Conservation (phyloP, 2,113 vertebrate genomes). For the Phrynosoma blainvillii region DNA sequence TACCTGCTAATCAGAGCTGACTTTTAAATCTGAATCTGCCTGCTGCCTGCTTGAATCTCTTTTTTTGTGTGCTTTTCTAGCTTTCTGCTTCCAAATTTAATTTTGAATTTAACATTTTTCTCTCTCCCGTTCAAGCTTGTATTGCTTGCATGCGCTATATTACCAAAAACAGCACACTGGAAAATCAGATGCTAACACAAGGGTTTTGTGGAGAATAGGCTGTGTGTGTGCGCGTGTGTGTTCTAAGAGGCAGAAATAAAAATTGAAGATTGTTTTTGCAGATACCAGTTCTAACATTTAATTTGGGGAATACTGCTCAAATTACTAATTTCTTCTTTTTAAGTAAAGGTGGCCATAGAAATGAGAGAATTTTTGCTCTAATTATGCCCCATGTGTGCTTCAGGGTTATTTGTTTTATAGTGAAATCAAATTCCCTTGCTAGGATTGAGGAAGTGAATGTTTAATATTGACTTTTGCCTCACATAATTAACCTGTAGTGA, state of each 20-base stretch:
- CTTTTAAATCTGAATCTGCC: constrained; percentile 54
- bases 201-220: neutral
- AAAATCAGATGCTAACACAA: constrained; percentile 67
- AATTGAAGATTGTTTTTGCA: constrained; percentile 30
- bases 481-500: constrained; percentile 39
- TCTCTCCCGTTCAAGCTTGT: constrained; percentile 37
- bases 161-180: constrained; percentile 61
- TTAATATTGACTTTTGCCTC: constrained; percentile 31
- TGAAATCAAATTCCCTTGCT: constrained; percentile 45
- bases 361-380: constrained; percentile 40
- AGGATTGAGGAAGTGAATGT: constrained; percentile 42
- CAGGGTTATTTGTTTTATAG: constrained; percentile 46
- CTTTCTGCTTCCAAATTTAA: constrained; percentile 1
- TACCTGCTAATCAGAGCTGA: constrained; percentile 43
- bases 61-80: neutral
- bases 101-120: constrained; percentile 21
- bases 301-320: constrained; percentile 50
- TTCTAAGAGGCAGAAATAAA: constrained; percentile 27
- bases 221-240: too few species aligned
- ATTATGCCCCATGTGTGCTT: constrained; percentile 59
- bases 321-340: constrained; percentile 19
- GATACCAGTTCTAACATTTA: constrained; percentile 60
- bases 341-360: constrained; percentile 26
- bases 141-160: constrained; percentile 36
- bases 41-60: neutral